Evolutionary conservation across 2,797 vertebrate genomes (phyloP).

Genomic region (Betta splendens): DNA sequence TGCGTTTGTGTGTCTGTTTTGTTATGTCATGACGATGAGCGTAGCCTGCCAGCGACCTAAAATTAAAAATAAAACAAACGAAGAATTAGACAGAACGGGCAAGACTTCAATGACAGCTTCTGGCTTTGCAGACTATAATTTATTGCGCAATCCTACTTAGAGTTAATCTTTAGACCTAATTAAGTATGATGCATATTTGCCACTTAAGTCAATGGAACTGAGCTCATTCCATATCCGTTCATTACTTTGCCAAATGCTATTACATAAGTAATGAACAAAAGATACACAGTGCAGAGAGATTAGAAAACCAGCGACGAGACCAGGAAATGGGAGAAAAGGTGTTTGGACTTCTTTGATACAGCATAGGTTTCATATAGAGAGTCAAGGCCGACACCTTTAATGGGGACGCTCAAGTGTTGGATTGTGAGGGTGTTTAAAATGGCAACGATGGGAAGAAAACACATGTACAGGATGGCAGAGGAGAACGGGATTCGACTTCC

Average conservation of each 20-base stretch:
- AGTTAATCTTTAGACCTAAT: conserved; percentile 69
- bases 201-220: conserved; percentile 49
- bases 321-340: conserved; percentile 9
- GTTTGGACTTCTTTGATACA: conserved; percentile 13
- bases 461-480: conserved; percentile 18
- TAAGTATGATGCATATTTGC: conserved; percentile 56
- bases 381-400: neutral
- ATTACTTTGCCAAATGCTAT: conserved; percentile 53
- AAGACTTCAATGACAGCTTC: conserved; percentile 42
- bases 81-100: conserved; percentile 19
- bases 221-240: conserved; percentile 50
- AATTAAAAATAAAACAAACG: conserved; percentile 24
- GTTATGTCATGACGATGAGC: conserved; percentile 22
- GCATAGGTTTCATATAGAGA: neutral
- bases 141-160: conserved; percentile 50
- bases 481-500: conserved; percentile 34
- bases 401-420: neutral
- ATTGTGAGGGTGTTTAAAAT: conserved; percentile 21
- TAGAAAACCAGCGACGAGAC: conserved; percentile 28
- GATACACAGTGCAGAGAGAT: conserved; percentile 34
- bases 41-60: conserved; percentile 21
- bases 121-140: conserved; percentile 35
- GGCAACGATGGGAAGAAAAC: conserved; percentile 24
- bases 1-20: neutral
- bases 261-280: conserved; percentile 53